Evolutionary conservation across 37 sponge, comb jelly and placozoan genomes (phyloP).

Genomic region (Corticium candelabrum): DNA sequence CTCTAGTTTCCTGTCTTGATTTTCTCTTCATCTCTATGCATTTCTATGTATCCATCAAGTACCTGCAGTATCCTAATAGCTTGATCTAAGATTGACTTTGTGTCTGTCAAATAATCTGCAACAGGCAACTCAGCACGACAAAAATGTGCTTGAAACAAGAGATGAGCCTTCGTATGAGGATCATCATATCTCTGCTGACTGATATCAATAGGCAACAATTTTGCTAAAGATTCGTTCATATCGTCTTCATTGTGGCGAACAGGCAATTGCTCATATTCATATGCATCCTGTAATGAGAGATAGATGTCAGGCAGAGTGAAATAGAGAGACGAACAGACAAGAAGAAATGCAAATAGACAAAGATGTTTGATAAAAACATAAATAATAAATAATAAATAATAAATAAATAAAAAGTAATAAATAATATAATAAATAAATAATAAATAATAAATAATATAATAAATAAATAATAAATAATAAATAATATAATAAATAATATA

Average conservation of each 20-base stretch:
- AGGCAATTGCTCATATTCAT: slow-evolving; percentile 91
- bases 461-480: too few relatives aligned
- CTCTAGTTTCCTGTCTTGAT: not conserved
- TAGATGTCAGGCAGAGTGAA: not conserved
- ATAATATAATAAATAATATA: too few relatives aligned
- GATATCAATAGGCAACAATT: slow-evolving; percentile 57
- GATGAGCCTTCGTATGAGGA: slow-evolving; percentile 90
- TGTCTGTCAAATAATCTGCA: slow-evolving; percentile 91
- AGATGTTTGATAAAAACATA: too few relatives aligned
- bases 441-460: too few relatives aligned
- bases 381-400: too few relatives aligned
- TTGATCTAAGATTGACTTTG: slow-evolving; percentile 94
- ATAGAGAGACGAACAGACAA: too few relatives aligned
- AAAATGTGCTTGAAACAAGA: slow-evolving; percentile 93
- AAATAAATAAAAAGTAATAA: too few relatives aligned
- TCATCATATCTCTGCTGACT: slow-evolving; percentile 52
- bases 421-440: too few relatives aligned
- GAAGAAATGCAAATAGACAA: too few relatives aligned
- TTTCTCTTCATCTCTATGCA: not conserved
- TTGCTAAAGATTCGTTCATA: slow-evolving; percentile 68
- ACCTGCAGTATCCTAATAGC: slow-evolving; percentile 91
- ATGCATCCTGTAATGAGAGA: slow-evolving; percentile 58
- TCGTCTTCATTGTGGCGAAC: slow-evolving; percentile 96
- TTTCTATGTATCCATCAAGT: not conserved
- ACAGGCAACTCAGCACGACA: slow-evolving; percentile 64